phyloP scores from a whole-genome alignment of 2,113 vertebrate species.

The Regulus satrapa region DNA sequence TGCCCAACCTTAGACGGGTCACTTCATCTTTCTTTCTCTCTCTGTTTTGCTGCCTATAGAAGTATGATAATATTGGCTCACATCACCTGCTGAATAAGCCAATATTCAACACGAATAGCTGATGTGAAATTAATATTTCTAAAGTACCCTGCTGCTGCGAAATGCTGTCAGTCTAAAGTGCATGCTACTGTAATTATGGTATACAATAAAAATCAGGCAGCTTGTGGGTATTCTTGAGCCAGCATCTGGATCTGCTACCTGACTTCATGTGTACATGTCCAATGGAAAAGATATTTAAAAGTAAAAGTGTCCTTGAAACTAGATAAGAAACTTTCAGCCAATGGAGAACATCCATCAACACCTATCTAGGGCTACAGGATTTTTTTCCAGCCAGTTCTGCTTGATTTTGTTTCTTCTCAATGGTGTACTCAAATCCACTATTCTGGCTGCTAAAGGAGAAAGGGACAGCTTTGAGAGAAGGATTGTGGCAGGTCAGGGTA shows the following conservation, averaged over 20 bases:
- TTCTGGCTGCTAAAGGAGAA: not conserved
- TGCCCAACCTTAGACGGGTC: not conserved
- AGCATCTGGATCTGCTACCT: not conserved
- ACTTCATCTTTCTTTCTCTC: not conserved
- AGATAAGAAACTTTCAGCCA: not conserved
- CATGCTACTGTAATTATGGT: not conserved
- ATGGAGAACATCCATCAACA: not conserved
- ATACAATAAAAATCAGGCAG: not conserved
- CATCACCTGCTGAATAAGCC: not conserved
- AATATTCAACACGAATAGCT: not conserved
- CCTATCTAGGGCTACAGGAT: not conserved
- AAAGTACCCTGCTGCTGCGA: not conserved
- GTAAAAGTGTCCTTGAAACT: constrained; percentile 6
- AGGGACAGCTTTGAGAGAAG: not conserved
- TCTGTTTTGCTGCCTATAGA: not conserved
- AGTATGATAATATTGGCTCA: not conserved
- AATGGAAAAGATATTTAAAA: not conserved
- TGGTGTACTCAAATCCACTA: not conserved
- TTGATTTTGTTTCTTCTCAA: not conserved
- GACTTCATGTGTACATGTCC: not conserved
- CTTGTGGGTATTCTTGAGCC: not conserved
- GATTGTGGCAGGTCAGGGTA: not conserved
- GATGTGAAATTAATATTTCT: not conserved
- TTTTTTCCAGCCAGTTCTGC: not conserved
- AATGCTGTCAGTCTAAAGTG: not conserved